Base-by-base conservation (phyloP, 2,888 invertebrate species). In the Trichopria drosophilae region DNA sequence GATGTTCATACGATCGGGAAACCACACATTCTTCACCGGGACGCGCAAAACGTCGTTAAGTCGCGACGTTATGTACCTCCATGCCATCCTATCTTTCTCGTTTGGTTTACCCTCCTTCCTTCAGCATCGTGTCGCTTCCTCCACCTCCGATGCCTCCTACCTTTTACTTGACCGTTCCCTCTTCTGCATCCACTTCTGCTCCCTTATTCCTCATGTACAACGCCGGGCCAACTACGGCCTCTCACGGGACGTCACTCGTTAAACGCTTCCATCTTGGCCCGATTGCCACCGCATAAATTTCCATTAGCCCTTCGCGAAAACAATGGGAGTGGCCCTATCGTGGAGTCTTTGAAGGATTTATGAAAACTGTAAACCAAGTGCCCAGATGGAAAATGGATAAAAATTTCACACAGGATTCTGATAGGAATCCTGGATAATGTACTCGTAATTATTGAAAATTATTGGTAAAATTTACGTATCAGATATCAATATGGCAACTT, bases 11-110 rank as follows among this genome's bases (percentile, higher is more conserved):
- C 49, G 56, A 53, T 44, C 60, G 52, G 56, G 32, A 58, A 62
- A 54, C 56, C 54, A 57, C 60, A 59, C 61, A 67, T 67, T 64
- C 62, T 63, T 68, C 59, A 64, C 58, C 44, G 55, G 58, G 64
- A 62, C 58, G 56, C 61, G 63, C 62, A 59, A 57, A 61, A 62
- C 62, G 58, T 64, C 65, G 61, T 67, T 66, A 66, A 65, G 57
- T 56, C 57, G 53, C 53, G 51, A 53, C 49, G 43, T 44, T 50
- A 32, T 18, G 6, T 9, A 19, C 24, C 20, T 22, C 10, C 24
- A 6, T 9, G 13, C 9, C 26, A 19, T 18, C 26, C 39, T 24
- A 6, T 35, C 39, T 39, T 24, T 44, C 34, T 29, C 20, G 13
- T 15, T 23, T 31, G 3, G 22, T 29, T 37, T 32, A 24, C 18